Percentiles rank a stretch among this genome's conserved stretches.
Conservation (phyloP, 2,888 invertebrate species). For the Drosophila lacicola region DNA sequence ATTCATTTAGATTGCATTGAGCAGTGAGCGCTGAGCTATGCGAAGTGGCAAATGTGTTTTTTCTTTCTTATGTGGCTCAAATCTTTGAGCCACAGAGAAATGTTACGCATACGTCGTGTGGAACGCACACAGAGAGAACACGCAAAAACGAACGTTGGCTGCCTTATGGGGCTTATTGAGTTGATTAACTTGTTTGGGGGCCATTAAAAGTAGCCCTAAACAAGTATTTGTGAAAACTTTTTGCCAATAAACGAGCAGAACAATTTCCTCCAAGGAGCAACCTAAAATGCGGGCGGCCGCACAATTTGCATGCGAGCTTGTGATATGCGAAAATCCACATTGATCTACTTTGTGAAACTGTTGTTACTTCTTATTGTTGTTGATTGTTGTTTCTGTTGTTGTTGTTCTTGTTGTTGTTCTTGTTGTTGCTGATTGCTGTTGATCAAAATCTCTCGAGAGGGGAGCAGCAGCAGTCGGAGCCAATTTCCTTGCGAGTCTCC, state of each 20-base stretch:
- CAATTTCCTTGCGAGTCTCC: conserved; percentile 57
- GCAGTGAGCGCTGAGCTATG: conserved; percentile 26
- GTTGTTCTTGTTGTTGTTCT: conserved; percentile 21
- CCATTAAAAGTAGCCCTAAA: conserved; percentile 34
- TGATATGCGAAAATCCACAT: conserved; percentile 47
- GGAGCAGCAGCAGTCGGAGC: conserved; percentile 18
- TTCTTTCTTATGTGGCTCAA: conserved; percentile 5
- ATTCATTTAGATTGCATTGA: conserved; percentile 31
- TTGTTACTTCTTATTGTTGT: conserved; percentile 30
- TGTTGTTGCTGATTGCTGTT: conserved; percentile 25
- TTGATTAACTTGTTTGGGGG: conserved; percentile 55
- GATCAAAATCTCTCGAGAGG: conserved; percentile 47
- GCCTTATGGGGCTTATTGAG: conserved; percentile 45
- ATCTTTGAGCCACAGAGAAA: conserved; percentile 20
- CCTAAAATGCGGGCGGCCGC: conserved; percentile 40
- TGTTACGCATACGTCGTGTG: conserved; percentile 51
- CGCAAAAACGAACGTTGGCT: not conserved
- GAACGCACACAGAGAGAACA: not conserved
- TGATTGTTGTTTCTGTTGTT: conserved; percentile 26
- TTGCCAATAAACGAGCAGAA: conserved; percentile 34
- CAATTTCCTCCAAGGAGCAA: conserved; percentile 26
- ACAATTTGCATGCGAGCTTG: conserved; percentile 53
- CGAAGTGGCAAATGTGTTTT: conserved; percentile 35
- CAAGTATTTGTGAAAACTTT: conserved; percentile 28
- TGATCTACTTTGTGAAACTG: conserved; percentile 60